These are phyloP conservation scores for Bembecia ichneumoniformis DNA, from an alignment of 2,888 invertebrate genomes.

Conservation along the genomic window DNA sequence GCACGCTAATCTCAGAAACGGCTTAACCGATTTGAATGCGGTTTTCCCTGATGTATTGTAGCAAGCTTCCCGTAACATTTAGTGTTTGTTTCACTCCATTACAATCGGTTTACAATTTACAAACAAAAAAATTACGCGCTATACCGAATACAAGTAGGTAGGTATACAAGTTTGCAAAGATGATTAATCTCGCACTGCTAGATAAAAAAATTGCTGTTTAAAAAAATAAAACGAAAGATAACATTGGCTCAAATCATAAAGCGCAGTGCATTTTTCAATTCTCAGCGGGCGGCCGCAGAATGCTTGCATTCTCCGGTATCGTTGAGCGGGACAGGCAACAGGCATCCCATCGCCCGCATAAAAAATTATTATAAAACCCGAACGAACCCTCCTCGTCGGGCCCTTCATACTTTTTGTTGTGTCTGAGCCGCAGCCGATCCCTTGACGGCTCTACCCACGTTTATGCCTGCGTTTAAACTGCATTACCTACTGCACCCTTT, in stretches of 20 bases:
- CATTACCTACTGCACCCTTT: conserved; percentile 37
- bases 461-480: conserved; percentile 1
- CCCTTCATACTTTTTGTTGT: conserved; percentile 32
- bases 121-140: too few species aligned
- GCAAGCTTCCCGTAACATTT: too few species aligned
- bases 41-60: too few species aligned
- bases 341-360: conserved; percentile 26
- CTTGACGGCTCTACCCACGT: conserved; percentile 13
- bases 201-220: background rate
- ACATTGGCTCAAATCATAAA: background rate
- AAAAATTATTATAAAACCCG: conserved; percentile 40
- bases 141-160: too few species aligned
- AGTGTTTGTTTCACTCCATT: too few species aligned
- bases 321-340: conserved; percentile 6
- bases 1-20: too few species aligned
- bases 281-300: background rate
- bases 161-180: too few species aligned
- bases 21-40: too few species aligned
- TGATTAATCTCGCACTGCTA: background rate
- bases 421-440: conserved; percentile 19
- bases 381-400: conserved; percentile 29
- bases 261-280: background rate
- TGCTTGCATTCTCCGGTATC: background rate
- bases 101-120: too few species aligned
- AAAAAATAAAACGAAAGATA: background rate